Conservation (phyloP, 1,140 invertebrate species). For the Melipona quadrifasciata region DNA sequence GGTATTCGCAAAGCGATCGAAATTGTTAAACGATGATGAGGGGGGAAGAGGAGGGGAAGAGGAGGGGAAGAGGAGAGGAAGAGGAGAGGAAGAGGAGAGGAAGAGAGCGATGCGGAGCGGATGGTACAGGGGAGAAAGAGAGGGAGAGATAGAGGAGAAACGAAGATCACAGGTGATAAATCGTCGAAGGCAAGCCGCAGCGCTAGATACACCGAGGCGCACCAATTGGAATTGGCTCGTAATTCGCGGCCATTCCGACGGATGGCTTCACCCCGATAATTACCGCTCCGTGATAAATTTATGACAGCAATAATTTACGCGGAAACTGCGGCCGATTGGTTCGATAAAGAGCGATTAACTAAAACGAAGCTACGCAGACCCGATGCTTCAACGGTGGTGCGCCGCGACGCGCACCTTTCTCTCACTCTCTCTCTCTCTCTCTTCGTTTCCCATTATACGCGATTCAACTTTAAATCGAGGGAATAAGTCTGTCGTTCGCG, state of each 20-base stretch:
- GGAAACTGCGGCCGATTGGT: conserved; percentile 63
- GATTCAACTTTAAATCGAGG: conserved; percentile 51
- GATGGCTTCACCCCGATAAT: conserved; percentile 66
- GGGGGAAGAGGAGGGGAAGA: background rate
- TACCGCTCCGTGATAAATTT: conserved; percentile 71
- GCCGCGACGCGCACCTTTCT: conserved; percentile 3
- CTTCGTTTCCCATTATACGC: conserved; percentile 1
- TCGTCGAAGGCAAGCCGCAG: conserved; percentile 56
- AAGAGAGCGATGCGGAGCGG: background rate
- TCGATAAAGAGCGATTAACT: conserved; percentile 69
- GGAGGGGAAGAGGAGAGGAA: background rate
- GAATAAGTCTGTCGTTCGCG: conserved; percentile 30
- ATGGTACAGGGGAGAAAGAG: background rate
- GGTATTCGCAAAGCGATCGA: conserved; percentile 45
- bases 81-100: background rate
- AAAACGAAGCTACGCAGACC: conserved; percentile 58
- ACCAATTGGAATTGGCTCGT: conserved; percentile 69
- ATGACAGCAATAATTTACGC: conserved; percentile 70
- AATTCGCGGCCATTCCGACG: conserved; percentile 65
- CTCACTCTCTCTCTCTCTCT: background rate
- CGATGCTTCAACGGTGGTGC: conserved; percentile 2
- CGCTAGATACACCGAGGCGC: conserved; percentile 56
- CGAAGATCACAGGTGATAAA: conserved; percentile 62
- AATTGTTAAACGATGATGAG: conserved; percentile 57
- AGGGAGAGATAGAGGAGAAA: conserved; percentile 39